Conservation (phyloP, 2,888 invertebrate species). For the Amaurobius ferox region DNA sequence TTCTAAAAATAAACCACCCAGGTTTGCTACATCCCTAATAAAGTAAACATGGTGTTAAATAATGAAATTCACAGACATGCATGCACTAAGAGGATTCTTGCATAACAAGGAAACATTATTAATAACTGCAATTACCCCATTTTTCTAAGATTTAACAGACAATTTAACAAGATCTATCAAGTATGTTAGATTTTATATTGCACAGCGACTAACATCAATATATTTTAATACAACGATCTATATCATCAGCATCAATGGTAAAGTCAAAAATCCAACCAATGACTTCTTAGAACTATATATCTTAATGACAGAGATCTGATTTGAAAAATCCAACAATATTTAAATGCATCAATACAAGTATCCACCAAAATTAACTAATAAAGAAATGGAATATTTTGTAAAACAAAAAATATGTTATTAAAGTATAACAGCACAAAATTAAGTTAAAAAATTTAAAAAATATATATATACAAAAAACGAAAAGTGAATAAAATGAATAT, state of each 20-base stretch:
- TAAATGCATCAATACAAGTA: background rate
- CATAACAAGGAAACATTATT: constrained; percentile 6
- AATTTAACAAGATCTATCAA: constrained; percentile 34
- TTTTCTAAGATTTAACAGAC: constrained; percentile 39
- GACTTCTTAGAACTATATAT: background rate
- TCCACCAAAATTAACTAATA: no score
- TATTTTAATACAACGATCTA: constrained; percentile 57
- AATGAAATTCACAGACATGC: background rate
- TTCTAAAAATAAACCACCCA: background rate
- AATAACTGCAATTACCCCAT: background rate
- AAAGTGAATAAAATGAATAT: constrained; percentile 14
- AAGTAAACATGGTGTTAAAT: constrained; percentile 24
- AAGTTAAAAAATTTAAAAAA: background rate
- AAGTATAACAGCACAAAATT: background rate
- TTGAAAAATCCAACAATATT: background rate
- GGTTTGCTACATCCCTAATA: constrained; percentile 11
- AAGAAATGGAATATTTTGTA: no score
- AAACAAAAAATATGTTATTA: no score
- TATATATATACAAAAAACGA: background rate
- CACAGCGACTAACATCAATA: constrained; percentile 66
- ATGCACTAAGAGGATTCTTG: background rate
- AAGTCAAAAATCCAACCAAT: constrained; percentile 7
- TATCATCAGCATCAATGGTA: constrained; percentile 15
- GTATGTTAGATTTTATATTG: constrained; percentile 41
- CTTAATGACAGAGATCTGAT: background rate